Conservation (phyloP, 1,140 invertebrate genomes). For the Bombus sibiricus region DNA sequence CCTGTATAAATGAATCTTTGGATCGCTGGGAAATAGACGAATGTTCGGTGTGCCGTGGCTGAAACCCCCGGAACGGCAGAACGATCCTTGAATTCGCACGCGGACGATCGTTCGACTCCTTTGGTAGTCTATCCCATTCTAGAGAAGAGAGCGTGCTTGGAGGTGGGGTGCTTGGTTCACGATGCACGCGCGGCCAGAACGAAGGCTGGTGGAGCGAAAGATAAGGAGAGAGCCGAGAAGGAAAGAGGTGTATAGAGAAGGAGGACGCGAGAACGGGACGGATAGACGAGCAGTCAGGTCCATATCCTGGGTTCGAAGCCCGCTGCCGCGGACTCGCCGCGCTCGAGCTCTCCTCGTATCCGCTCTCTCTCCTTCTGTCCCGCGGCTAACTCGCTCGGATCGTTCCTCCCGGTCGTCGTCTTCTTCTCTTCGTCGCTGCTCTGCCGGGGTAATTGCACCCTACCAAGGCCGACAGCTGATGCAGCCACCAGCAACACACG, state of each 20-base stretch:
- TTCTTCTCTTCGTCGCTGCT: conserved; percentile 72
- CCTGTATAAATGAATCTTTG: too few species aligned
- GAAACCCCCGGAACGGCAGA: too few species aligned
- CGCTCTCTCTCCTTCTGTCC: conserved; percentile 7
- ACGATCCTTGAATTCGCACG: too few species aligned
- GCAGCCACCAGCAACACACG: conserved; percentile 72
- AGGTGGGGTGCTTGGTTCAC: too few species aligned
- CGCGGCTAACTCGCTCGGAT: conserved; percentile 32
- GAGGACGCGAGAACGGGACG: conserved; percentile 16
- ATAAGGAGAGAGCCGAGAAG: background rate
- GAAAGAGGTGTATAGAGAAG: background rate
- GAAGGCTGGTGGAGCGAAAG: too few species aligned
- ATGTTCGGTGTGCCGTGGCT: too few species aligned
- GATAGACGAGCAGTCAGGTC: conserved; percentile 58
- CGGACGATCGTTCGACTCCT: too few species aligned
- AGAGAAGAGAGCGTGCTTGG: background rate
- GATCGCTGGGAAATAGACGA: too few species aligned
- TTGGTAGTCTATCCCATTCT: background rate
- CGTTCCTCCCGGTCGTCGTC: conserved; percentile 50
- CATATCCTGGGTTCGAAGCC: conserved; percentile 64
- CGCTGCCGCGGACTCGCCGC: conserved; percentile 45
- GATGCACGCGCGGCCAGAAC: too few species aligned
- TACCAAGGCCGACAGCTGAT: conserved; percentile 83
- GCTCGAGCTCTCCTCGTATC: conserved; percentile 22
- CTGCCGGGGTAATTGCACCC: conserved; percentile 81